These are phyloP conservation scores for Eupithecia abbreviata DNA, from an alignment of 2,888 invertebrate species.

Conservation along the genomic window DNA sequence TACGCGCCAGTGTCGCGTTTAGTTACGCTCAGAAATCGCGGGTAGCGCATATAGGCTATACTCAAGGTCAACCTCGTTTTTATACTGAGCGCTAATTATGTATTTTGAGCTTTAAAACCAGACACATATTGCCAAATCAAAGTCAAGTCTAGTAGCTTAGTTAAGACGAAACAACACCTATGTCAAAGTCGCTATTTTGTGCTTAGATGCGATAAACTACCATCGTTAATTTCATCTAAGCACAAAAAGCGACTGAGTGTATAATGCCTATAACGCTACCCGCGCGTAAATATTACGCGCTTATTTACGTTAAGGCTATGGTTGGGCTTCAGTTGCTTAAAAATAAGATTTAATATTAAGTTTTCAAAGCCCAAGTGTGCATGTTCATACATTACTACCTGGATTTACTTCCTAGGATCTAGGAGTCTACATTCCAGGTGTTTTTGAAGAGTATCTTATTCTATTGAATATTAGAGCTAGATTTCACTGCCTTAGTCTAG, in stretches of 20 bases:
- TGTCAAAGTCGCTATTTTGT: neutral
- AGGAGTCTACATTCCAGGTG: neutral
- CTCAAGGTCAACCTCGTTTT: neutral
- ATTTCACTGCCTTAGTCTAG: constrained; percentile 6
- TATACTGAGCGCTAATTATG: neutral
- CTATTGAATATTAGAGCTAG: constrained; percentile 4
- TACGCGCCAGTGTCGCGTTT: neutral
- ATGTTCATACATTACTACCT: neutral
- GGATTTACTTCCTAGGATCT: constrained; percentile 1
- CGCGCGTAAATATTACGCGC: neutral
- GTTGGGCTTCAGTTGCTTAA: constrained; percentile 21
- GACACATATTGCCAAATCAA: too few species aligned
- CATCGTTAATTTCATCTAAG: neutral
- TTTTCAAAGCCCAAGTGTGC: neutral
- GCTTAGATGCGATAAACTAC: neutral
- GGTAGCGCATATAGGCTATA: neutral
- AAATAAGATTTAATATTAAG: constrained; percentile 14
- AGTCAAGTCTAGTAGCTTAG: neutral
- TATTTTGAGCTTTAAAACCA: neutral
- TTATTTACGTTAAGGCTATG: neutral
- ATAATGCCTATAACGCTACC: neutral
- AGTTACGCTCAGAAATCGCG: too few species aligned
- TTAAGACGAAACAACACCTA: neutral
- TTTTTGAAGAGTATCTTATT: neutral
- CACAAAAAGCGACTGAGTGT: too few species aligned